Evolutionary conservation across 2,888 invertebrate genomes (phyloP).

Genomic region (Fissipunctia ypsillon): DNA sequence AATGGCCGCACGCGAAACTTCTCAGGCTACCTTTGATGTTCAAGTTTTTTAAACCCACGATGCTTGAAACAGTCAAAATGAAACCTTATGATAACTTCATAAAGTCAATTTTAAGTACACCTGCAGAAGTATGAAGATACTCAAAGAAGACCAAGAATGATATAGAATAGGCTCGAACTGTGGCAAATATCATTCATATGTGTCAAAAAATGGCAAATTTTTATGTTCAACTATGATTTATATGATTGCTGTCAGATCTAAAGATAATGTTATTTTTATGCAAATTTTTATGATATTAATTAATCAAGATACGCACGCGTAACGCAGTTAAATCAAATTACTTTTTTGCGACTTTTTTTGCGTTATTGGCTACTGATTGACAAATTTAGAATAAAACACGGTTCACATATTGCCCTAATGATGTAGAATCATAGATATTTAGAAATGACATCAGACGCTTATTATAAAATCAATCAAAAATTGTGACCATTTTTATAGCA

Average conservation of each 20-base stretch:
- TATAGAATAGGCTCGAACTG: slow-evolving; percentile 42
- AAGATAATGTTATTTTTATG: slow-evolving; percentile 50
- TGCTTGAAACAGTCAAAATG: slow-evolving; percentile 43
- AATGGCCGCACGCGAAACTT: slow-evolving; percentile 74
- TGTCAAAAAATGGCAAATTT: slow-evolving; percentile 46
- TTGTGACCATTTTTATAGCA: slow-evolving; percentile 51
- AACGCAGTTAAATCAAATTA: slow-evolving; percentile 46
- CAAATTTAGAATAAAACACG: slow-evolving; percentile 35
- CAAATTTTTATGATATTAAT: slow-evolving; percentile 41
- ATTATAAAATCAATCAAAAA: slow-evolving; percentile 51
- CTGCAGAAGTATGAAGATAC: slow-evolving; percentile 30
- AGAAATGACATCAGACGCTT: slow-evolving; percentile 62
- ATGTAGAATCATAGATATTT: slow-evolving; percentile 41
- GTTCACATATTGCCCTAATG: slow-evolving; percentile 20
- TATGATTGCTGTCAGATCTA: slow-evolving; percentile 10
- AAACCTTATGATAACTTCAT: slow-evolving; percentile 39
- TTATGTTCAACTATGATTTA: slow-evolving; percentile 38
- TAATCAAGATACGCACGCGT: slow-evolving; percentile 38
- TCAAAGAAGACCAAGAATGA: slow-evolving; percentile 29
- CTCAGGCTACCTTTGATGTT: slow-evolving; percentile 78
- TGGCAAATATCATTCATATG: slow-evolving; percentile 60
- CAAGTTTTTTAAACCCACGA: slow-evolving; percentile 75
- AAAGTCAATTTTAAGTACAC: slow-evolving; percentile 41
- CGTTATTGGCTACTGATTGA: slow-evolving; percentile 41
- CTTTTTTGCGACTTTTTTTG: background rate